Evolutionary conservation across 2,113 vertebrate species (phyloP).

Genomic region (Rhinopithecus roxellana): DNA sequence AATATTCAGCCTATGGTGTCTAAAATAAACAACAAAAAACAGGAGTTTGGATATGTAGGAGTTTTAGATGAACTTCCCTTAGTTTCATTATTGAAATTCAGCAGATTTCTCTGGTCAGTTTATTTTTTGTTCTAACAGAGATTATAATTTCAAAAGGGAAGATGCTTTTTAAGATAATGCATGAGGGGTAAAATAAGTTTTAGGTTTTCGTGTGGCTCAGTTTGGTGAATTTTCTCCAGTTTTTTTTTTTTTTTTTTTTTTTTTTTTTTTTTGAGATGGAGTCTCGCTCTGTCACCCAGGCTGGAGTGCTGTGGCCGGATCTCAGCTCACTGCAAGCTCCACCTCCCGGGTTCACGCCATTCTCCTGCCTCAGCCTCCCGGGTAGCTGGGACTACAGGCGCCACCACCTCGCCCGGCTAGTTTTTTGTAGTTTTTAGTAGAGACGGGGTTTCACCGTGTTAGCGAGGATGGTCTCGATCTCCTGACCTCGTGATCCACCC

Average conservation of each 20-base stretch:
- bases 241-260: not conserved
- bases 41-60: not conserved
- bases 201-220: not conserved
- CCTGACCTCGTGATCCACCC: too few species aligned
- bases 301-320: too few species aligned
- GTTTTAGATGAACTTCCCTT: not conserved
- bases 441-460: too few species aligned
- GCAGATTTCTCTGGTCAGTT: not conserved
- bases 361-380: too few species aligned
- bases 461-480: too few species aligned
- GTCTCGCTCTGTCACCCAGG: too few species aligned
- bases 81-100: conserved; percentile 37
- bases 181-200: not conserved
- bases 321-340: too few species aligned
- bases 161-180: not conserved
- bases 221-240: not conserved
- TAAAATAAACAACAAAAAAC: not conserved
- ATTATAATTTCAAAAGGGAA: not conserved
- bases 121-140: not conserved
- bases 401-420: too few species aligned
- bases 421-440: too few species aligned
- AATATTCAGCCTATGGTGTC: not conserved
- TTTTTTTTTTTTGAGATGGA: too few species aligned
- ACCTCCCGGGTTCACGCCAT: too few species aligned
- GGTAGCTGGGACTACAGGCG: too few species aligned